A percentile compares a stretch with the other conserved stretches of the same genome.
phyloP scores from a whole-genome alignment of 2,888 invertebrate species.

The Rotaria sp. region DNA sequence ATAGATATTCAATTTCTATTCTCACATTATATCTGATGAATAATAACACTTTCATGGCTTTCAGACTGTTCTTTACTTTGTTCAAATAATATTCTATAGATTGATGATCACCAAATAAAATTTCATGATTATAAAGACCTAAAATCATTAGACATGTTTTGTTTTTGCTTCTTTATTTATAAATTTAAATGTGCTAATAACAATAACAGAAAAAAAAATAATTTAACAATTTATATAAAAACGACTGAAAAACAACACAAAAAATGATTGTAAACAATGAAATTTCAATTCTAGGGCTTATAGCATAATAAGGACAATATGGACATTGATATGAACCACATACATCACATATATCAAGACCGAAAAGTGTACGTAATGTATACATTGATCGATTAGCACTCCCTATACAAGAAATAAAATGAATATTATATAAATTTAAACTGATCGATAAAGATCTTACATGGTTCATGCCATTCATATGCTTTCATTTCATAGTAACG shows the following conservation, averaged over 20 bases:
- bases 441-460: constrained; percentile 57
- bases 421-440: background rate
- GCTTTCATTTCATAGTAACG: constrained; percentile 53
- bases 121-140: background rate
- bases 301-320: constrained; percentile 53
- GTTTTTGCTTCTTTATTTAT: background rate
- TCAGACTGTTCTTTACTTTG: background rate
- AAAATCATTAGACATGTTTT: background rate
- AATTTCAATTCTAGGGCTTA: background rate
- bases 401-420: background rate
- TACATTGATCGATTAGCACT: constrained; percentile 42
- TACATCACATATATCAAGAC: constrained; percentile 53
- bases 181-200: background rate
- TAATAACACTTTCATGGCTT: constrained; percentile 9
- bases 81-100: background rate
- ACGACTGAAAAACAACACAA: background rate
- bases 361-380: constrained; percentile 46
- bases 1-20: constrained; percentile 19
- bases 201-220: background rate
- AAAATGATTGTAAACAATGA: background rate
- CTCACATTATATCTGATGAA: background rate
- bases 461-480: constrained; percentile 50
- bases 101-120: background rate
- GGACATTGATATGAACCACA: constrained; percentile 57
- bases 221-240: background rate